Base-by-base conservation (phyloP, 35 echinoderm and acorn worm species). In the Apostichopus parvimensis region DNA sequence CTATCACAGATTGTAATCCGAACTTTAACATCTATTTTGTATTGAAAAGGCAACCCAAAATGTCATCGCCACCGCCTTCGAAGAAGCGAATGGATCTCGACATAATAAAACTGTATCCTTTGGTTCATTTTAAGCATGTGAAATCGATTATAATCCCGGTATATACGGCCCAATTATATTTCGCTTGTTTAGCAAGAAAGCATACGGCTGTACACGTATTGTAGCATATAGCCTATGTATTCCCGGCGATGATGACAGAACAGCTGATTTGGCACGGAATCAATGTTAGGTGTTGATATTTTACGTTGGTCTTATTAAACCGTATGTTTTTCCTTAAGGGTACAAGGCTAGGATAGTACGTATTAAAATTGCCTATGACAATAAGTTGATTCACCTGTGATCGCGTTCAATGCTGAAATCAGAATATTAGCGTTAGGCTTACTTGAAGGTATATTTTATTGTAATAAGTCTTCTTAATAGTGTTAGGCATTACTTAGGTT, bases 31-130 rank as follows among this genome's bases (percentile, higher is more conserved):
- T 66, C 86, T 14, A 88, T 88, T 88, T 88, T 88, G 18, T 88
- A 88, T 9, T 64, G 24, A 28, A 60, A 81, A 91, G 34, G 57
- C 78, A 23, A 87, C 87, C n/a, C 83, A 96, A 96, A 93, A 96
- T 96, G 95, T 96, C 95, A 56, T 96, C 95, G 70, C 95, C 95
- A 82, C 95, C 95, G 72, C 95, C 95, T 78, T 87, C 90, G 84
- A 96, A 96, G 85, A 93, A 81, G 87, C 90, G 95, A 84, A 96
- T 96, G 92, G 95, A 96, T 68, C 84, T 91, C 18, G 95, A 96
- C 73, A 90, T 96, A 52, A 91, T 96, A 10, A 96, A 96, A 73
- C 92, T 96, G 95, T 96, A 96, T 96, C 95, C 95, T 96, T 96
- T 90, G 92, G 17, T 66, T 52, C 8, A 22, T 84, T 72, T 88